phyloP scores from a whole-genome alignment of 1,140 invertebrate genomes.

The Hylaeus volcanicus region DNA sequence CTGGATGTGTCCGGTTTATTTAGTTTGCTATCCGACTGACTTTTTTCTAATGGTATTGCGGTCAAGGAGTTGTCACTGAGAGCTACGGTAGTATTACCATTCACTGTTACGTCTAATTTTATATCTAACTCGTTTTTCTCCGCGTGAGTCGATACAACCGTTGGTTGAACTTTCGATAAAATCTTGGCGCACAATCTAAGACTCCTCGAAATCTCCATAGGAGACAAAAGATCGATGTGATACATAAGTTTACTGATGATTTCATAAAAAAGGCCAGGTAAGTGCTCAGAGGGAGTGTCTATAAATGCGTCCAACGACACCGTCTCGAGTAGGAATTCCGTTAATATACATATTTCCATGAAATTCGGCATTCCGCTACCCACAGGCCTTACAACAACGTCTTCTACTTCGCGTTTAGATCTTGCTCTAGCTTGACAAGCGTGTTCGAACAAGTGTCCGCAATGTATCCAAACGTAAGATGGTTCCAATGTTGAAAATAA shows the following conservation, averaged over 20 bases:
- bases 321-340: constrained; percentile 90
- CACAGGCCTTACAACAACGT: constrained; percentile 79
- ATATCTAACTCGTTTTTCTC: constrained; percentile 62
- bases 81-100: constrained; percentile 19
- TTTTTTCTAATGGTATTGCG: constrained; percentile 82
- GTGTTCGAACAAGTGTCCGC: constrained; percentile 86
- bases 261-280: constrained; percentile 87
- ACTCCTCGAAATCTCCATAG: constrained; percentile 84
- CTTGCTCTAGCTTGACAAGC: constrained; percentile 80
- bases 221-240: constrained; percentile 82
- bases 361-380: constrained; percentile 83
- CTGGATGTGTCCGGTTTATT: constrained; percentile 78
- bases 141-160: constrained; percentile 71
- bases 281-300: constrained; percentile 90
- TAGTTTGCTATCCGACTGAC: constrained; percentile 85
- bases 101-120: constrained; percentile 48
- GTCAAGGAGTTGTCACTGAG: constrained; percentile 65
- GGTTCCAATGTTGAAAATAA: constrained; percentile 92
- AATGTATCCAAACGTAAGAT: constrained; percentile 93
- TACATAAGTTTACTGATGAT: constrained; percentile 84
- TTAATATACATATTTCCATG: constrained; percentile 86
- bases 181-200: constrained; percentile 88
- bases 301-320: constrained; percentile 90
- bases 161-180: constrained; percentile 88
- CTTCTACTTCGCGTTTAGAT: constrained; percentile 55